Evolutionary conservation across 1,140 invertebrate species (phyloP), one percentile per base, ranked within the genome.

Genomic region (Sycophaga agraensis): DNA sequence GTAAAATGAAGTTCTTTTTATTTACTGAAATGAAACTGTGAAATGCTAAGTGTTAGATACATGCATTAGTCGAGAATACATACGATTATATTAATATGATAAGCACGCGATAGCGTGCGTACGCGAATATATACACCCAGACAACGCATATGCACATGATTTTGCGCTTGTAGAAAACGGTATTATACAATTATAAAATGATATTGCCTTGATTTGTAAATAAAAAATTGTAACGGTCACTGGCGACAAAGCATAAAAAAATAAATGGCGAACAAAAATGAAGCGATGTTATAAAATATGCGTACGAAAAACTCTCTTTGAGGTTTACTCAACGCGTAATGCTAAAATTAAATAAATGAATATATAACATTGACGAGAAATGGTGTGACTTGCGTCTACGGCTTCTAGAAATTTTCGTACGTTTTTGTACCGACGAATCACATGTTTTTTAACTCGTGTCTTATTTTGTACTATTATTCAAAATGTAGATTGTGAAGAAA

Each of bases 141-240:
- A 43, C 24, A 43, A 28, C 4, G 16, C 7, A 11, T n/a, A 5
- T 22, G 9, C 24, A n/a, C 7, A 34, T 5, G 12, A 31, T 40
- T 21, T 35, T 31, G 11, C 11, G 28, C 17, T 16, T 35, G 5
- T 9, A 59, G 14, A 31, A 46, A 48, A 54, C 8, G 28, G 22
- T 61, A 61, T 48, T 55, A 54, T 28, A 50, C 46, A 19, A 50
- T 49, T 49, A 48, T 31, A 43, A 61, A 50, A 72, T 69, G 63
- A 72, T 62, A 78, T 70, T 77, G 76, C 75, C 75, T 78, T 77
- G 73, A 78, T 75, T 76, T 79, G 75, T 79, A 79, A 77, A 79
- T 79, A 78, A 74, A 72, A 54, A 22, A 49, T 71, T 68, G 55
- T 72, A 72, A 75, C 74, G 77, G 76, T 71, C 71, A 73, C 64